These are phyloP conservation scores for Linnaemya tessellans DNA, from an alignment of 2,888 invertebrate species.

Conservation along the genomic window DNA sequence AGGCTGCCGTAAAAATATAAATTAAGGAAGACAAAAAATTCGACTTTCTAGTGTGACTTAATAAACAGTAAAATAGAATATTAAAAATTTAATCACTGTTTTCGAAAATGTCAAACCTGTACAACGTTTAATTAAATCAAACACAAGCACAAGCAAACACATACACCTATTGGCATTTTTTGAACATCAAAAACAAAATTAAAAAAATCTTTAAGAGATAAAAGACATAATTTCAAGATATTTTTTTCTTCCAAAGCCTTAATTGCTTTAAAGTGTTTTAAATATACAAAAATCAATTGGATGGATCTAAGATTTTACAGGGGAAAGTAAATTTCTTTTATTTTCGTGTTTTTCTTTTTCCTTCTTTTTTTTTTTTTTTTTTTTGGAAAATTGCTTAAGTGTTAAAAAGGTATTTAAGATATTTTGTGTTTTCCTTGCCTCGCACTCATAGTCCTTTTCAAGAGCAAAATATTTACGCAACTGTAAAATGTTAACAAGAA, in stretches of 20 bases:
- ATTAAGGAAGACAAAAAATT: background rate
- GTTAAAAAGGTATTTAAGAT: constrained; percentile 32
- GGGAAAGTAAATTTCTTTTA: constrained; percentile 1
- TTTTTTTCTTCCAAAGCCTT: background rate
- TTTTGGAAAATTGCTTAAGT: constrained; percentile 5
- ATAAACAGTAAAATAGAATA: background rate
- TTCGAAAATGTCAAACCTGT: background rate
- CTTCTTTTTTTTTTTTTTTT: background rate
- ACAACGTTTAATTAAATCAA: background rate
- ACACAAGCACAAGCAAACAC: background rate
- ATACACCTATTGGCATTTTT: background rate
- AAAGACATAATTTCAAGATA: background rate
- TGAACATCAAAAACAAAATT: background rate
- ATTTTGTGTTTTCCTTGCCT: background rate
- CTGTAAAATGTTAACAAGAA: background rate
- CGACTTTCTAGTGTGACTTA: no score
- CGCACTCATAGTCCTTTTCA: background rate
- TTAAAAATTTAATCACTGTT: background rate
- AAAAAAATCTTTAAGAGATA: background rate
- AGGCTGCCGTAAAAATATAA: background rate
- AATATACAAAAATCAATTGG: constrained; percentile 9
- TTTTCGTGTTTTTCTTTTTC: background rate
- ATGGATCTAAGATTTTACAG: background rate
- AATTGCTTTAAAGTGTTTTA: background rate
- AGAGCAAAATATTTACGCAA: background rate